A percentile compares a stretch with the other conserved stretches of the same genome.
Conservation (phyloP, 2,113 vertebrate genomes). For the Antechinus flavipes region DNA sequence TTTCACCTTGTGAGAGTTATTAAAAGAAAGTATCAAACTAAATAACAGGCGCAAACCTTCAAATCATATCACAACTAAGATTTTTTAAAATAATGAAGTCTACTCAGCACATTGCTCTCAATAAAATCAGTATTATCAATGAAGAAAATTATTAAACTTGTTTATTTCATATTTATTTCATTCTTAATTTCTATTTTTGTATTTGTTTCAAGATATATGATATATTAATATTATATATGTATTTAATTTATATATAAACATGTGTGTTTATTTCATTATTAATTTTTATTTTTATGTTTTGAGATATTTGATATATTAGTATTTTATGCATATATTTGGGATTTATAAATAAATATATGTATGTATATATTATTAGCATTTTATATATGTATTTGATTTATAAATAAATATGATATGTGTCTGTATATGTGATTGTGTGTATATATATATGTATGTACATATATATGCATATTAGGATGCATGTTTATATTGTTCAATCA, state of each 20-base stretch:
- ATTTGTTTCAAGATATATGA: background rate
- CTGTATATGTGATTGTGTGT: background rate
- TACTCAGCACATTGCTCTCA: background rate
- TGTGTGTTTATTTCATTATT: too few species aligned
- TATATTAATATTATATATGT: background rate
- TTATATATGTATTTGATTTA: background rate
- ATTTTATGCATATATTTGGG: background rate
- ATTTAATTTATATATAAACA: too few species aligned
- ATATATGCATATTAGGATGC: background rate
- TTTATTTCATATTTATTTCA: background rate
- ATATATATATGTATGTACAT: background rate
- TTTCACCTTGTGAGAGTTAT: background rate
- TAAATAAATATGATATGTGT: background rate
- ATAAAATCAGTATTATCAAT: background rate
- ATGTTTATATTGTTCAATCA: background rate
- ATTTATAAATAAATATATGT: background rate
- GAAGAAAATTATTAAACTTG: background rate
- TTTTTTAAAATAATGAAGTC: background rate
- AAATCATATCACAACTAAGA: background rate
- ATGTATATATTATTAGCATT: too few species aligned
- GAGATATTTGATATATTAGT: too few species aligned
- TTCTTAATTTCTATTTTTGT: background rate
- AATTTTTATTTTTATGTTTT: too few species aligned
- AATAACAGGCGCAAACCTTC: background rate
- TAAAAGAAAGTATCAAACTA: background rate